These are phyloP conservation scores for Drosophila repletoides DNA, from an alignment of 1,140 invertebrate species.

Conservation along the genomic window DNA sequence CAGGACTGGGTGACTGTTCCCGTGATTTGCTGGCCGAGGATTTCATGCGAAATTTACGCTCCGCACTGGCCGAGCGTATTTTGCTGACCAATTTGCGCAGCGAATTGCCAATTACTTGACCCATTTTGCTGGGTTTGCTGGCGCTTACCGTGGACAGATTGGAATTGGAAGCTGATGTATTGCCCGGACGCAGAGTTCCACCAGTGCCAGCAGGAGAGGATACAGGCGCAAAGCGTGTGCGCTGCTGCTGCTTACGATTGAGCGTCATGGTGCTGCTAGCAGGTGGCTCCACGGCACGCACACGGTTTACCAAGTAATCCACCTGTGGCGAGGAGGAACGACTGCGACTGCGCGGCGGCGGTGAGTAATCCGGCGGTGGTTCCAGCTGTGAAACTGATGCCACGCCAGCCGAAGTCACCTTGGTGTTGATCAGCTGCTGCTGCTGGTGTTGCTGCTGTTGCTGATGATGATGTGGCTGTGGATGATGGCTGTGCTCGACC, in stretches of 20 bases:
- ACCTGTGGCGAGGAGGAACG: constrained; percentile 82
- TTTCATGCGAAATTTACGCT: constrained; percentile 86
- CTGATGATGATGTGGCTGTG: neutral
- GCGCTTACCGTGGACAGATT: constrained; percentile 63
- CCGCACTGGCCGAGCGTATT: constrained; percentile 88
- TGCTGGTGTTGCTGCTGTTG: constrained; percentile 1
- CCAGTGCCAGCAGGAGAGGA: constrained; percentile 82
- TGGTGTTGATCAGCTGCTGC: constrained; percentile 5
- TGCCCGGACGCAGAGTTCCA: constrained; percentile 39
- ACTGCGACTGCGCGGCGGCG: constrained; percentile 84
- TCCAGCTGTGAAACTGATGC: constrained; percentile 74
- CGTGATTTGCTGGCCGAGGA: constrained; percentile 72
- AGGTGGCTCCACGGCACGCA: neutral
- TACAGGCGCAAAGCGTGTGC: constrained; percentile 87
- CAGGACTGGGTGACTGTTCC: constrained; percentile 84
- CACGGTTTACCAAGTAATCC: constrained; percentile 48
- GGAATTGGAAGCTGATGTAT: constrained; percentile 57
- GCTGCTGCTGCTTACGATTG: constrained; percentile 86
- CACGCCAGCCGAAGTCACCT: constrained; percentile 2
- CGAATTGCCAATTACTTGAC: constrained; percentile 86
- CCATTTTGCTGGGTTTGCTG: constrained; percentile 80
- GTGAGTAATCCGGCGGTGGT: constrained; percentile 88
- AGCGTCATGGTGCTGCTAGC: constrained; percentile 68
- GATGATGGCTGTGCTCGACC: constrained; percentile 48
- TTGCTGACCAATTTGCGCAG: constrained; percentile 90